A percentile compares a stretch with the other conserved stretches of the same genome.
These are phyloP conservation scores for Pachycephus smyrnensis DNA, from an alignment of 2,888 invertebrate genomes.

Conservation along the genomic window DNA sequence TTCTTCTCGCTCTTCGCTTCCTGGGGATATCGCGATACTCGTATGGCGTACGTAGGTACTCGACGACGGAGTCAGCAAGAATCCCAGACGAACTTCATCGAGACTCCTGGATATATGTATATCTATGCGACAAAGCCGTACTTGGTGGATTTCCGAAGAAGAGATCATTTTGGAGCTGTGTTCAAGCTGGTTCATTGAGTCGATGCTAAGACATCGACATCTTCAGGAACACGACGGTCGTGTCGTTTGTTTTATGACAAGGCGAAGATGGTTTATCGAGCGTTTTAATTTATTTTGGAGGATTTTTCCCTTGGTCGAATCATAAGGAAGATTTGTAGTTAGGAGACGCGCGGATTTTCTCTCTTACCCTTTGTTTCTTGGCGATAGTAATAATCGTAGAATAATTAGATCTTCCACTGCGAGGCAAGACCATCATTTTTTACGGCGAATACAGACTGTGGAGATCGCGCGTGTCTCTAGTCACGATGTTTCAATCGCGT, in stretches of 20 bases:
- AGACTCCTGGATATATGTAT: background rate
- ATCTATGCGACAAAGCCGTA: background rate
- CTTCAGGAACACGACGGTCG: background rate
- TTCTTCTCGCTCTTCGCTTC: background rate
- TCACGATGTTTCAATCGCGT: background rate
- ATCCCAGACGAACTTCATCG: background rate
- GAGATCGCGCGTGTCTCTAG: background rate
- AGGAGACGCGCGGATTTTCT: background rate
- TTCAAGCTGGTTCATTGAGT: background rate
- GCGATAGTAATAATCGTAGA: background rate
- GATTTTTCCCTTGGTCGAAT: background rate
- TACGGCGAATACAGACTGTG: background rate
- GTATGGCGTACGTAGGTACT: background rate
- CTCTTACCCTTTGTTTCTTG: background rate
- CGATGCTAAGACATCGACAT: background rate
- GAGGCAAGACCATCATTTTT: background rate
- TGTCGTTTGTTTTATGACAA: background rate
- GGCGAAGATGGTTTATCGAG: background rate
- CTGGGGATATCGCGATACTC: background rate
- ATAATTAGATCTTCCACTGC: background rate
- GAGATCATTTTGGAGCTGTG: background rate
- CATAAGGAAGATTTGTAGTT: background rate
- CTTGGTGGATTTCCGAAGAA: background rate
- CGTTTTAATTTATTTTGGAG: background rate
- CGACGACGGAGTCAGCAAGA: background rate